Percentiles rank a stretch among this genome's conserved stretches.
Conservation (phyloP, 2,888 invertebrate species). For the Andrena praecox region DNA sequence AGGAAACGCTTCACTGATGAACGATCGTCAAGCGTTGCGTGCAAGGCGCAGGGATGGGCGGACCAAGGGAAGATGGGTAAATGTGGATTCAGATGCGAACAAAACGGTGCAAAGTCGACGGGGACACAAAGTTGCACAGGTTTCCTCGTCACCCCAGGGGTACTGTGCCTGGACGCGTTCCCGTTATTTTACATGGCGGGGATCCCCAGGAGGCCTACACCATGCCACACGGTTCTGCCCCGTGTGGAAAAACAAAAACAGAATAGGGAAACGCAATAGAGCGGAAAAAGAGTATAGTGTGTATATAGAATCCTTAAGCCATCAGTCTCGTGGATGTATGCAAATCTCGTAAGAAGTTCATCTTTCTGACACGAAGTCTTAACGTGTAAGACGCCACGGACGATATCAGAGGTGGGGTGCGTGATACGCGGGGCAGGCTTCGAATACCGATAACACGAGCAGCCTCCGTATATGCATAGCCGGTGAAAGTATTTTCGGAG, state of each 20-base stretch:
- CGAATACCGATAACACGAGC: conserved; percentile 25
- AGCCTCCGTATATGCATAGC: conserved; percentile 7
- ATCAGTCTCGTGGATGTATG: conserved; percentile 65
- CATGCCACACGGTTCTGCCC: conserved; percentile 77
- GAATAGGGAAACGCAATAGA: conserved; percentile 6
- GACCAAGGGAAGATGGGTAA: conserved; percentile 37
- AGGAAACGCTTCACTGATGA: neutral
- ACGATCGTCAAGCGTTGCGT: neutral
- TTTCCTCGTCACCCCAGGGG: conserved; percentile 85
- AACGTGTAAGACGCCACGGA: conserved; percentile 26
- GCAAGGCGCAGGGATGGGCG: neutral
- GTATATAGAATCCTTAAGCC: conserved; percentile 55
- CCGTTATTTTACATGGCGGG: conserved; percentile 85
- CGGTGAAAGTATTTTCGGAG: conserved; percentile 30
- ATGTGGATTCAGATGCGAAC: conserved; percentile 7
- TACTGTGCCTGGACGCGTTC: conserved; percentile 84
- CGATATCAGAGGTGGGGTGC: conserved; percentile 41
- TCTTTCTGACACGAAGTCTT: conserved; percentile 59
- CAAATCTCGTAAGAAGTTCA: conserved; percentile 76
- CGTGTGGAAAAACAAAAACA: conserved; percentile 66
- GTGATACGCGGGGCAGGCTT: neutral
- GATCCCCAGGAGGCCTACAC: conserved; percentile 85
- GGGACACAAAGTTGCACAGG: conserved; percentile 75
- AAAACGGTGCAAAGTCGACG: conserved; percentile 21
- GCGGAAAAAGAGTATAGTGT: conserved; percentile 49